Base-by-base conservation (phyloP, 2,888 invertebrate species). In the Nomada goodeniana region DNA sequence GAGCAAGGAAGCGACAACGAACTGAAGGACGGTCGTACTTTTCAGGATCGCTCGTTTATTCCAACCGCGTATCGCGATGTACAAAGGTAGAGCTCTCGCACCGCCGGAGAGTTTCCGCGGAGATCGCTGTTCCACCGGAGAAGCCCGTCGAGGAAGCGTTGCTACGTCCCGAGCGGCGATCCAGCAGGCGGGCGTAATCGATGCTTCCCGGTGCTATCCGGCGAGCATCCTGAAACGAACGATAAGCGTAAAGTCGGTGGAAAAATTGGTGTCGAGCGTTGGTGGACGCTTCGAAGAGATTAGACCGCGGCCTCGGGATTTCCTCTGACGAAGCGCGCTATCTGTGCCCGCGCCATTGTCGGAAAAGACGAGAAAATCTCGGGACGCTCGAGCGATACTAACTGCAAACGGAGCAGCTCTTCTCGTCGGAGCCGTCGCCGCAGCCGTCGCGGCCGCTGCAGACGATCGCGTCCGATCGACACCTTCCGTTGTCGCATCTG, bases 381-480 rank as follows among this genome's bases (percentile, higher is more conserved):
- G 36, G 36, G 36, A 36, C 36, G 36, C 36, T 36, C 36, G 36
- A 13, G 3, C 11, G 2, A 26, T 85, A 97, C 98, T 97, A 94
- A 98, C 98, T 96, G 94, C 98, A 98, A 85, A 98, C 97, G 84
- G 95, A 95, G 94, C 98, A 98, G 83, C 96, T 96, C 83, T 95
- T 96, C 94, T 98, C 98, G 92, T 98, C 98, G 60, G 97, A 97
- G 88, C 97, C 97, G 95, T 98, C 98, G 10, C 98, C 98, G 91
- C 98, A 98, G 26, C 98, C 98, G 93, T 98, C 98, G 57, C 97
- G 95, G 42, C 98, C 98, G 18, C 98, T 98, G 94, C 98, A 98
- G 3, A 97, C 96, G 82, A 98, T 97, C 0, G 98, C 98, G 76
- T 97, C 97, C 67, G 98, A 98, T 76, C 98, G 95, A 93, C 98